phyloP scores from a whole-genome alignment of 1,140 invertebrate genomes.

The Vollenhovia emeryi region DNA sequence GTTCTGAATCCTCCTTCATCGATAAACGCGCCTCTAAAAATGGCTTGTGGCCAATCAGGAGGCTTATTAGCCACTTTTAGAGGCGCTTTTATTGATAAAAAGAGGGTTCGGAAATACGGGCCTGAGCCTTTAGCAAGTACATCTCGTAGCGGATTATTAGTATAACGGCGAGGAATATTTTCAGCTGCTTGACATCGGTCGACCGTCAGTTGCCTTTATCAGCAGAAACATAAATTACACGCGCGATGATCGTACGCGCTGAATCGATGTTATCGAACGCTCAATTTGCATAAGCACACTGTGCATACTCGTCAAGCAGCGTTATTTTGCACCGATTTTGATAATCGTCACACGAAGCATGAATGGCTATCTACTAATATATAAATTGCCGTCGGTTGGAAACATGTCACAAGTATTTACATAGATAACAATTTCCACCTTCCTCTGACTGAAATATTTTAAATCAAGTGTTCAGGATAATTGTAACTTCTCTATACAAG shows the following conservation, averaged over 20 bases:
- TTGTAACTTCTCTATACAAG: not conserved
- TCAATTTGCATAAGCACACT: not conserved
- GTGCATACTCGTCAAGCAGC: too few relatives aligned
- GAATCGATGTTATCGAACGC: conserved; percentile 19
- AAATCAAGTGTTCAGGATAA: not conserved
- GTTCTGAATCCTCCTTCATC: too few relatives aligned
- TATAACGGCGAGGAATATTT: not conserved
- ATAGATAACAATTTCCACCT: not conserved
- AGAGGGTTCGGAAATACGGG: too few relatives aligned
- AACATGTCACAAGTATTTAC: not conserved
- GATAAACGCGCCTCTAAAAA: too few relatives aligned
- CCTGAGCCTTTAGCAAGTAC: too few relatives aligned
- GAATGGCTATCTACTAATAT: not conserved
- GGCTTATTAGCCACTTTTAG: too few relatives aligned
- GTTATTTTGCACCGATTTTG: not conserved
- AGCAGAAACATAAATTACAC: not conserved
- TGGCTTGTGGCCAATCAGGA: too few relatives aligned
- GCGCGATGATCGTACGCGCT: too few relatives aligned
- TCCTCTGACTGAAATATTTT: not conserved
- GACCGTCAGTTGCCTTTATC: not conserved
- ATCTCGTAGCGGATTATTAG: not conserved
- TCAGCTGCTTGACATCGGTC: not conserved
- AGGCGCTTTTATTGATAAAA: too few relatives aligned
- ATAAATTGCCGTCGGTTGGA: not conserved
- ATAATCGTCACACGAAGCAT: not conserved